Conservation (phyloP, 2,797 vertebrate species). For the Mallotus villosus region DNA sequence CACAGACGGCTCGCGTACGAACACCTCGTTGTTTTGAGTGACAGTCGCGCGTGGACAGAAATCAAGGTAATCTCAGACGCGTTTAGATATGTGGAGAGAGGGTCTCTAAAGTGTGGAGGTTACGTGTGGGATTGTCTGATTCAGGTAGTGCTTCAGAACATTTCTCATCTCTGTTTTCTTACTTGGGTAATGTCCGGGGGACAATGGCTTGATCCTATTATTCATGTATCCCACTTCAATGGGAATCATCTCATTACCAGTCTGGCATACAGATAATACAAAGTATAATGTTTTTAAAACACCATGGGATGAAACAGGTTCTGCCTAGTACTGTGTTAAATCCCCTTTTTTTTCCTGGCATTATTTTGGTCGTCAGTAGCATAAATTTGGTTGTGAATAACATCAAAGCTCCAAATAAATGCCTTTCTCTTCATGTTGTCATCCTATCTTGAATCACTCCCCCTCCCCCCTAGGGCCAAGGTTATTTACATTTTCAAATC, state of each 20-base stretch:
- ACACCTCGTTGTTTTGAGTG: slow-evolving; percentile 52
- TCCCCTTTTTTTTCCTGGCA: slow-evolving; percentile 67
- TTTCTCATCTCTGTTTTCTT: slow-evolving; percentile 48
- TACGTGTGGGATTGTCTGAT: slow-evolving; percentile 30
- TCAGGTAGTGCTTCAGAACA: slow-evolving; percentile 38
- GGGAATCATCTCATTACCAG: slow-evolving; percentile 75
- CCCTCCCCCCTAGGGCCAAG: slow-evolving; percentile 73
- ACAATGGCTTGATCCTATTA: background rate
- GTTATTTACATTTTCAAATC: slow-evolving; percentile 87
- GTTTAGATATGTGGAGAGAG: slow-evolving; percentile 49
- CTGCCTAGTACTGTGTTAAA: slow-evolving; percentile 72
- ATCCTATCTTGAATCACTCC: slow-evolving; percentile 82
- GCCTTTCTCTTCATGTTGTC: slow-evolving; percentile 79
- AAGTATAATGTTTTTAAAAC: slow-evolving; percentile 73
- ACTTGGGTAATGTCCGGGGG: slow-evolving; percentile 25
- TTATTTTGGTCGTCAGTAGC: slow-evolving; percentile 76
- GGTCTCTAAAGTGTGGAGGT: slow-evolving; percentile 53
- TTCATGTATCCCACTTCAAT: slow-evolving; percentile 68
- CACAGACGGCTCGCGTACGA: background rate
- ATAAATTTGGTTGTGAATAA: slow-evolving; percentile 77
- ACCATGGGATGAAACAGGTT: slow-evolving; percentile 67
- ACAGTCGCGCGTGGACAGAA: slow-evolving; percentile 39
- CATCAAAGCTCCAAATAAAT: slow-evolving; percentile 75
- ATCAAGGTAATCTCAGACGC: slow-evolving; percentile 46
- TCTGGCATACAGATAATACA: slow-evolving; percentile 73